phyloP scores from a whole-genome alignment of 92 coral and sea anemone genomes.

The Porites cylindrica region DNA sequence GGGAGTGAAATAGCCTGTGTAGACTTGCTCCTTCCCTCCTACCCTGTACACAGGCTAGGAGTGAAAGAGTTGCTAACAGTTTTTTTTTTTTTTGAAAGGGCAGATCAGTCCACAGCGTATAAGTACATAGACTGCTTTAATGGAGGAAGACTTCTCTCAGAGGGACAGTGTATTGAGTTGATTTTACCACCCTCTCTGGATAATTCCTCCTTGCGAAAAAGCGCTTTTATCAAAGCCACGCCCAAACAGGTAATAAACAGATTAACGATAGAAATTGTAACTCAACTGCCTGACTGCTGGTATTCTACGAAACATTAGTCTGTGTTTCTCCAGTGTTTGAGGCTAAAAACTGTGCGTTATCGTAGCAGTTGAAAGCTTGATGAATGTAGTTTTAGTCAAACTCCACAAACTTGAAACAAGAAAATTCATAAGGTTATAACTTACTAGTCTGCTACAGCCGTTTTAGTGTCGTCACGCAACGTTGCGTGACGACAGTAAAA shows the following conservation, averaged over 20 bases:
- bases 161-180: slow-evolving; percentile 59
- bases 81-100: slow-evolving; percentile 35
- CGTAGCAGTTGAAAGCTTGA: too few relatives aligned
- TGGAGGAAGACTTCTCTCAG: slow-evolving; percentile 73
- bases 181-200: slow-evolving; percentile 31
- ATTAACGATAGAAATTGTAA: too few relatives aligned
- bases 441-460: too few relatives aligned
- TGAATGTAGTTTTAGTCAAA: too few relatives aligned
- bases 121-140: slow-evolving; percentile 87
- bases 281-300: neutral
- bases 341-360: too few relatives aligned
- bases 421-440: too few relatives aligned
- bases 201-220: neutral
- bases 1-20: too few relatives aligned
- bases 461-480: too few relatives aligned
- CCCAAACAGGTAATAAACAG: slow-evolving; percentile 73
- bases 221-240: slow-evolving; percentile 59
- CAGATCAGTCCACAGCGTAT: slow-evolving; percentile 32
- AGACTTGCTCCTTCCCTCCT: too few relatives aligned
- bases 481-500: too few relatives aligned
- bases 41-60: neutral
- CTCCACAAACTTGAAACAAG: too few relatives aligned
- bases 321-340: too few relatives aligned
- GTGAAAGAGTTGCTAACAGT: neutral
- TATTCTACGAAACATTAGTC: neutral